phyloP scores from a whole-genome alignment of 1,140 invertebrate species.

The Lepidurus arcticus region DNA sequence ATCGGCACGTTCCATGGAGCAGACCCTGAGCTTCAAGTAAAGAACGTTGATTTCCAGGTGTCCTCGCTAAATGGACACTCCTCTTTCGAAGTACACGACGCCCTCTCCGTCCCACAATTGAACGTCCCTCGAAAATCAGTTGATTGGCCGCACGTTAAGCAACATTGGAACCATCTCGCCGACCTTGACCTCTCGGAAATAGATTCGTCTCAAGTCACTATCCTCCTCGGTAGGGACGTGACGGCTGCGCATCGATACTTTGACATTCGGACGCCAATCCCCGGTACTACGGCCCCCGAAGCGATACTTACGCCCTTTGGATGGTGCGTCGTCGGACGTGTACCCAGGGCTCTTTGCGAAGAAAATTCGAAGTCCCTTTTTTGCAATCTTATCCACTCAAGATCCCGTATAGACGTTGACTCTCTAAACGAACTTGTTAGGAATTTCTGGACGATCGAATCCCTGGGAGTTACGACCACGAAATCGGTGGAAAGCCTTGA shows the following conservation, averaged over 20 bases:
- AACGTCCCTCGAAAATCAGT: neutral
- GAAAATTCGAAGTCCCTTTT: too few relatives aligned
- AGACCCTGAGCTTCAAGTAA: conserved; percentile 13
- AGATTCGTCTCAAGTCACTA: neutral
- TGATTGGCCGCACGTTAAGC: neutral
- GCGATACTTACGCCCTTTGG: conserved; percentile 25
- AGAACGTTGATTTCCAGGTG: neutral
- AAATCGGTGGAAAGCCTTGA: neutral
- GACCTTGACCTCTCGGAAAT: neutral
- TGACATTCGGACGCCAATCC: neutral
- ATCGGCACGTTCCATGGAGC: conserved; percentile 24
- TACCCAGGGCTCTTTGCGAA: neutral
- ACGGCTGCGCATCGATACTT: neutral
- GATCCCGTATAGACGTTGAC: too few relatives aligned
- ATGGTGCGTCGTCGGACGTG: conserved; percentile 22
- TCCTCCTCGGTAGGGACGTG: conserved; percentile 23
- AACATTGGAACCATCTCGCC: neutral
- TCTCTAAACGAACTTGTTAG: too few relatives aligned
- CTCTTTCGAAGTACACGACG: neutral
- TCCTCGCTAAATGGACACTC: neutral
- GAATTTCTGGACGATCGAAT: conserved; percentile 32
- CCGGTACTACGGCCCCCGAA: neutral
- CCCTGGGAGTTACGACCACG: conserved; percentile 27
- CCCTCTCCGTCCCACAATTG: conserved; percentile 12
- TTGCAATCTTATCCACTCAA: too few relatives aligned